Base-by-base conservation (phyloP, 2,113 vertebrate species). In the Vimba vimba region DNA sequence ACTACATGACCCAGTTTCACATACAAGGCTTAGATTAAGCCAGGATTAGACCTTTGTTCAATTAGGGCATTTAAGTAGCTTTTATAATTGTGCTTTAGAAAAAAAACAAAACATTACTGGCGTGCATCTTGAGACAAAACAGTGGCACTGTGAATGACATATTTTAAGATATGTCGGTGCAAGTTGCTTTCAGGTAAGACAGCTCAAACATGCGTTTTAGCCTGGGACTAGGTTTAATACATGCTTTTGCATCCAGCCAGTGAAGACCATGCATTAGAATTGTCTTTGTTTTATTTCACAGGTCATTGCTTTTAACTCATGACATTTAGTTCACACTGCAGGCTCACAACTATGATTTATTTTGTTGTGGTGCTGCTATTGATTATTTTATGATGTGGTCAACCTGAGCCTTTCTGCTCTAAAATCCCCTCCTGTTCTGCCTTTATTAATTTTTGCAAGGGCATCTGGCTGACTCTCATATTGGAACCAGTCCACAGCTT, bases 361-460 rank as follows among this genome's bases (percentile, higher is more conserved):
- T 52, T 69, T 77, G 33, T 55, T 27, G 1, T 73, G 36, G 27
- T 64, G 66, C 50, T 17, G 66, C 39, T 11, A 66, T 85, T 27
- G 62, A 23, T 45, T 85, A 33, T 75, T 71, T 45, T 47, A 25
- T 30, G 12, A 30, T 52, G 23, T 52, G 62, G 19, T 68, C 19
- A 30, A 33, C 11, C 60, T 62, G 71, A 36, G n/a, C 1, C 52
- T 62, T 15, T 59, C 64, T 55, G 19, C 83, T 79, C 1, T 55
- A 4, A 59, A 71, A 13, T 45, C 59, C 43, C 43, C 75, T 66
- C 21, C n/a, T 59, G 71, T 19, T 86, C 33, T 79, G 55, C 30
- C 80, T 75, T 84, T 45, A 52, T 82, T 86, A 25, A 84, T 84
- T 88, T 86, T 68, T 62, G 30, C 79, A 84, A 68, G 57, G 60